These are phyloP conservation scores for Oophaga sylvatica DNA, from an alignment of 2,797 vertebrate genomes.

Conservation along the genomic window DNA sequence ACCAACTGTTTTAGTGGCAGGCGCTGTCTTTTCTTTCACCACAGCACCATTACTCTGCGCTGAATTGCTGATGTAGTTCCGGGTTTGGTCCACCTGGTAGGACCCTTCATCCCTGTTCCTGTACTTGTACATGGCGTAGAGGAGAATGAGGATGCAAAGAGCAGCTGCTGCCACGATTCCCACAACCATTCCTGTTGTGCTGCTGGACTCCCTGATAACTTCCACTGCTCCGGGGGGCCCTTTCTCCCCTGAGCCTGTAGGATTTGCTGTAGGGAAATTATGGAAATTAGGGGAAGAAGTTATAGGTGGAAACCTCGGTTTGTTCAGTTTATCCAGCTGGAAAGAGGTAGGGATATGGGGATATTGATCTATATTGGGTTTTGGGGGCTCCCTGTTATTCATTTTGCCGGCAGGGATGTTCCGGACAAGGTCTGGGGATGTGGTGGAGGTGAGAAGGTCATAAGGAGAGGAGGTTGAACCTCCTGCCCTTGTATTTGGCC, in stretches of 20 bases:
- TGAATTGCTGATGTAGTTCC: slow-evolving; percentile 87
- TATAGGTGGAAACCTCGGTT: slow-evolving; percentile 82
- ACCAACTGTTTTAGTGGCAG: slow-evolving; percentile 83
- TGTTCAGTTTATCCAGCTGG: slow-evolving; percentile 76
- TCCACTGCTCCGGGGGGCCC: slow-evolving; percentile 87
- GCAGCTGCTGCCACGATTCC: slow-evolving; percentile 92
- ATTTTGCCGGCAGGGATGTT: slow-evolving; percentile 92
- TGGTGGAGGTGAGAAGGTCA: slow-evolving; percentile 71
- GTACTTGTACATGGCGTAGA: slow-evolving; percentile 97
- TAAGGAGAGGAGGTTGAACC: slow-evolving; percentile 77
- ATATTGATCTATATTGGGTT: slow-evolving; percentile 74
- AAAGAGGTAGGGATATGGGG: slow-evolving; percentile 81
- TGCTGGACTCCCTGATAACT: slow-evolving; percentile 91
- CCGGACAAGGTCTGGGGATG: slow-evolving; percentile 72
- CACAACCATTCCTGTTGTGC: slow-evolving; percentile 94
- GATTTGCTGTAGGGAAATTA: slow-evolving; percentile 93
- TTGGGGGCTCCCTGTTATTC: slow-evolving; percentile 89
- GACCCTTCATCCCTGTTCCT: slow-evolving; percentile 93
- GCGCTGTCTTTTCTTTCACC: slow-evolving; percentile 88
- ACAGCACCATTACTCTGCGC: slow-evolving; percentile 88
- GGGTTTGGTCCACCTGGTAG: slow-evolving; percentile 92
- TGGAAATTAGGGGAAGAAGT: slow-evolving; percentile 90
- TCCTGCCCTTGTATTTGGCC: slow-evolving; percentile 73
- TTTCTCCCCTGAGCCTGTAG: slow-evolving; percentile 86
- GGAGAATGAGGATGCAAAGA: slow-evolving; percentile 92